Conservation (phyloP, 1,140 invertebrate genomes). For the Cryptotermes secundus region DNA sequence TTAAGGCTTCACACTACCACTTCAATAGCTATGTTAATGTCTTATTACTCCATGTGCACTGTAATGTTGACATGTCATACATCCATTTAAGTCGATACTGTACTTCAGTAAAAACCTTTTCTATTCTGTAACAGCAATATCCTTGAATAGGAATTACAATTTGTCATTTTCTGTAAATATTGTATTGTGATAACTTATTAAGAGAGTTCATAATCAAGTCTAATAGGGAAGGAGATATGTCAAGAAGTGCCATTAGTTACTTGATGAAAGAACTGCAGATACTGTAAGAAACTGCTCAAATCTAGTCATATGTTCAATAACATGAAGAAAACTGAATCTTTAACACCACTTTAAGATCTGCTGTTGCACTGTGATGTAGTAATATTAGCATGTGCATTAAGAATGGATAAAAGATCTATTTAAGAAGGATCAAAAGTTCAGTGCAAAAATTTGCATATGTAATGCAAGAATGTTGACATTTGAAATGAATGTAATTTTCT, state of each 20-base stretch:
- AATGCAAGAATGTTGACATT: background rate
- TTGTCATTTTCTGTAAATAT: too few species aligned
- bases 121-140: background rate
- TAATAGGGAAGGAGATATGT: background rate
- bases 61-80: background rate
- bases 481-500: background rate
- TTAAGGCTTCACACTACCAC: too few species aligned
- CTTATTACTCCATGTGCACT: background rate
- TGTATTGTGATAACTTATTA: background rate
- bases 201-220: background rate
- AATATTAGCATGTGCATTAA: background rate
- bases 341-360: background rate
- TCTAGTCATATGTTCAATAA: background rate
- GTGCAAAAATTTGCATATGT: background rate
- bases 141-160: too few species aligned
- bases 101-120: background rate
- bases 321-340: background rate
- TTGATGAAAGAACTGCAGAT: background rate
- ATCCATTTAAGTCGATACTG: background rate
- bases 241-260: background rate
- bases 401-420: background rate
- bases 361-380: background rate
- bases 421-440: background rate
- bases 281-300: background rate
- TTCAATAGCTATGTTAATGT: background rate